Percentiles rank a stretch among this genome's conserved stretches.
Evolutionary conservation across 2,113 vertebrate genomes (phyloP).

Genomic region (Bolborhynchus lineola): DNA sequence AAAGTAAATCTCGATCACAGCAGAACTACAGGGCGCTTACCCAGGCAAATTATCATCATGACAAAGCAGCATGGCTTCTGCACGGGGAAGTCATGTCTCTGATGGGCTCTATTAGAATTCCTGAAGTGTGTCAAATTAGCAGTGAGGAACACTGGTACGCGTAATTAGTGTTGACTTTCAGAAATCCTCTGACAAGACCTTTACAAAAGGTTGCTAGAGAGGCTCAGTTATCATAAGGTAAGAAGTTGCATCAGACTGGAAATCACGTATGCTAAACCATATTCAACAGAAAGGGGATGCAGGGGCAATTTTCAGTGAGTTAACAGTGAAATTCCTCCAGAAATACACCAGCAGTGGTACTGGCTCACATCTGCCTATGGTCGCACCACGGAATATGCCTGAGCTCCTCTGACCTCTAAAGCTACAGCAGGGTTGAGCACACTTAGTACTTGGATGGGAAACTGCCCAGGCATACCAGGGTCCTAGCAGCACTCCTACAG

Average conservation of each 20-base stretch:
- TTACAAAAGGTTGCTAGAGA: slow-evolving; percentile 3
- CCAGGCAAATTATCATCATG: not conserved
- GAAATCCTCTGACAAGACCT: slow-evolving; percentile 51
- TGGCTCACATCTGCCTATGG: not conserved
- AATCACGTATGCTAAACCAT: not conserved
- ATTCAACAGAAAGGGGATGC: not conserved
- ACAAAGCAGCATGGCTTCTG: slow-evolving; percentile 38
- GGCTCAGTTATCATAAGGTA: not conserved
- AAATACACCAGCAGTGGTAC: not conserved
- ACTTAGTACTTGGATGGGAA: not conserved
- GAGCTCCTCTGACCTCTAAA: not conserved
- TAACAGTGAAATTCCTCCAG: not conserved
- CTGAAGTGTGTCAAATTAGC: slow-evolving; percentile 47
- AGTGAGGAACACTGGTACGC: not conserved
- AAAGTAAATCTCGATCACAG: not conserved
- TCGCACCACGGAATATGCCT: not conserved
- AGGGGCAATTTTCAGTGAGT: not conserved
- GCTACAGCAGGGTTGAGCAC: not conserved
- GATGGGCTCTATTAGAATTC: slow-evolving; percentile 36
- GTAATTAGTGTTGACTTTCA: slow-evolving; percentile 55
- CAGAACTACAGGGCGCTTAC: slow-evolving; percentile 22
- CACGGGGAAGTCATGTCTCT: not conserved
- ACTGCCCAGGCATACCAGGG: not conserved
- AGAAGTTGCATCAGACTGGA: not conserved
- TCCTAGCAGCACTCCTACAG: not conserved